A percentile compares a stretch with the other conserved stretches of the same genome.
These are phyloP conservation scores for Panopea generosa DNA, from an alignment of 2,888 invertebrate genomes.

Conservation along the genomic window DNA sequence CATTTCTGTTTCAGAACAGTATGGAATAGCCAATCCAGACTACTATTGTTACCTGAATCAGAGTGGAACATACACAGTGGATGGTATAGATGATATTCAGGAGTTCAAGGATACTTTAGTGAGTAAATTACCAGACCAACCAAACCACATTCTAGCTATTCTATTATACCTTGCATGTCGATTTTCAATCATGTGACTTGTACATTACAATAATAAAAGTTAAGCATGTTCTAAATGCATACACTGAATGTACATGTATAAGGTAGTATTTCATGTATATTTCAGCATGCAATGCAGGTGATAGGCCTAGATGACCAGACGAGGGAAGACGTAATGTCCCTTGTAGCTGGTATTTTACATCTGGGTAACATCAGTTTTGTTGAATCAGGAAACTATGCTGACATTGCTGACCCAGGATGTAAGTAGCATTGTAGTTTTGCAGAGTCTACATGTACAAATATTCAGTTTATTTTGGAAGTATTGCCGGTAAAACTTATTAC, in stretches of 20 bases:
- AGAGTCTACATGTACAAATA: too few relatives aligned
- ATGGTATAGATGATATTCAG: slow-evolving; percentile 89
- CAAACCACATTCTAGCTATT: too few relatives aligned
- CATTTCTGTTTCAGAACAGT: slow-evolving; percentile 86
- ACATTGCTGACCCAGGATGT: slow-evolving; percentile 88
- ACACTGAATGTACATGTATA: too few relatives aligned
- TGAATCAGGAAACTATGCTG: slow-evolving; percentile 87
- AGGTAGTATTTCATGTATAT: slow-evolving; percentile 11
- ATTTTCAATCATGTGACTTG: too few relatives aligned
- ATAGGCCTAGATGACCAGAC: slow-evolving; percentile 87
- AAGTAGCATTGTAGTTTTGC: slow-evolving; percentile 75
- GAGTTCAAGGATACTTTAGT: slow-evolving; percentile 89
- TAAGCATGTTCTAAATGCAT: too few relatives aligned
- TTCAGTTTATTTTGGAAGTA: too few relatives aligned
- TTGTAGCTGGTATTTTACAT: slow-evolving; percentile 89
- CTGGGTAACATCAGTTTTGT: slow-evolving; percentile 88
- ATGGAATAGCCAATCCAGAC: slow-evolving; percentile 87
- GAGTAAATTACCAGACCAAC: slow-evolving; percentile 33
- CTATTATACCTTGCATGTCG: too few relatives aligned
- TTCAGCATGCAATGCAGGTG: slow-evolving; percentile 88
- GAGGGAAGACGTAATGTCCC: slow-evolving; percentile 87
- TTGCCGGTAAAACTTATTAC: too few relatives aligned
- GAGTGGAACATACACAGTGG: slow-evolving; percentile 88
- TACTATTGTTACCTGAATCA: slow-evolving; percentile 89
- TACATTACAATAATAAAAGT: too few relatives aligned